Evolutionary conservation across 2,797 vertebrate species (phyloP), one percentile per base, ranked within the genome.

Genomic region (Aldrovandia affinis): DNA sequence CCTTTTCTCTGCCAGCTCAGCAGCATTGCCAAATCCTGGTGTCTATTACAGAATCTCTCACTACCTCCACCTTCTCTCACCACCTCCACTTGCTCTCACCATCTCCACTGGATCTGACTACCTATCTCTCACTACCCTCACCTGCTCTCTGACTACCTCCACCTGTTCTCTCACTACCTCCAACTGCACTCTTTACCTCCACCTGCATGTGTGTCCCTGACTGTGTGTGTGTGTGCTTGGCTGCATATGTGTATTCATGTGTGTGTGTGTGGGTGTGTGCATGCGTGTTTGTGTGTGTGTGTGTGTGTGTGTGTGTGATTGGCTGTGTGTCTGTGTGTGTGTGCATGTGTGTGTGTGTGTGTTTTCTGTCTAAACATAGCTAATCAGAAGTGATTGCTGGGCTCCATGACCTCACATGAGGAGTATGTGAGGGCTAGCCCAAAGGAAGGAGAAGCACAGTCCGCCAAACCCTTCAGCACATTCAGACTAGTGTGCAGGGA

Each of bases 321-420:
- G 68, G 12, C n/a, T 39, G 14, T 59, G 44, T 5, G 30, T 2
- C 15, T 33, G 20, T 57, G 22, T 79, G n/a, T 25, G 25, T 33
- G 52, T n/a, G 22, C 22, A 30, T 61, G 22, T 61, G 55, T 65
- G 55, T 80, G 44, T 65, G 70, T 78, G 73, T 80, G 18, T 47
- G 30, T 79, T 14, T 78, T 85, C 85, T 81, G 42, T 75, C 79
- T 84, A 87, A 84, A 86, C 83, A 77, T 85, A 85, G 86, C 88
- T 94, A 91, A 91, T 94, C 89, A 89, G 85, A 92, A 85, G 78
- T 93, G 90, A 92, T 90, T 89, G 85, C 86, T 90, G 89, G 84
- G 89, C 89, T 89, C 89, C 86, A 52, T 78, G 85, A 87, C 50
- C 89, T 88, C 86, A 86, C 78, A 80, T 80, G 87, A 91, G 86